These are phyloP conservation scores for Chironomus tepperi DNA, from an alignment of 1,140 invertebrate genomes.

Conservation along the genomic window DNA sequence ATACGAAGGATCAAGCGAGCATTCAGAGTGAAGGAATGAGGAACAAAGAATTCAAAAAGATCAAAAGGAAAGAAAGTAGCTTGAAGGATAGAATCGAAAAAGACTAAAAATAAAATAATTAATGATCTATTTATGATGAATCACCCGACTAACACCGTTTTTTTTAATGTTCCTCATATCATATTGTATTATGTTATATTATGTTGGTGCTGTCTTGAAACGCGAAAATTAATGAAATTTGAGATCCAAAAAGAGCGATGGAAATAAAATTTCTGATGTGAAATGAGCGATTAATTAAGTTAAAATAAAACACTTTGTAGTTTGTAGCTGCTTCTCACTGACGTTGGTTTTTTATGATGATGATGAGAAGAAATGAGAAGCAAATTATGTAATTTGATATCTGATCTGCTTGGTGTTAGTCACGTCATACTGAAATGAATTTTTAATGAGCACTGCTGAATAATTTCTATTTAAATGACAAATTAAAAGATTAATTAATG, in stretches of 20 bases:
- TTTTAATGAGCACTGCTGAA: not conserved
- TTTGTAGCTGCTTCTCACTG: not conserved
- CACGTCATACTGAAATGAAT: not conserved
- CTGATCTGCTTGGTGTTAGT: not conserved
- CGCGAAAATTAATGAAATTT: constrained; percentile 12
- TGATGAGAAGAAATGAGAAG: not conserved
- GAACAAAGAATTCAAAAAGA: not conserved
- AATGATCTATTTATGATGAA: constrained; percentile 22
- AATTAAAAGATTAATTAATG: not conserved
- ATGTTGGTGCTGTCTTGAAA: not conserved
- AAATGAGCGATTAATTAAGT: constrained; percentile 10
- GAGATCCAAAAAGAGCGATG: constrained; percentile 4
- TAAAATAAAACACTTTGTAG: constrained; percentile 17
- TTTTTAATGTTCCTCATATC: not conserved
- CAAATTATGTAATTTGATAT: not conserved
- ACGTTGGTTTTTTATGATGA: too few relatives aligned
- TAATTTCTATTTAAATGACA: not conserved
- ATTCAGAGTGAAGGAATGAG: not conserved
- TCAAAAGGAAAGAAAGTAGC: not conserved
- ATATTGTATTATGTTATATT: not conserved
- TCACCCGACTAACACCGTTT: not conserved
- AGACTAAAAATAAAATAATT: not conserved
- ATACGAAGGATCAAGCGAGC: too few relatives aligned
- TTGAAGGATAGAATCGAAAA: not conserved
- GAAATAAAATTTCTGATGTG: not conserved